These are phyloP conservation scores for Buceros bicornis DNA, from an alignment of 2,797 vertebrate species.

Conservation along the genomic window DNA sequence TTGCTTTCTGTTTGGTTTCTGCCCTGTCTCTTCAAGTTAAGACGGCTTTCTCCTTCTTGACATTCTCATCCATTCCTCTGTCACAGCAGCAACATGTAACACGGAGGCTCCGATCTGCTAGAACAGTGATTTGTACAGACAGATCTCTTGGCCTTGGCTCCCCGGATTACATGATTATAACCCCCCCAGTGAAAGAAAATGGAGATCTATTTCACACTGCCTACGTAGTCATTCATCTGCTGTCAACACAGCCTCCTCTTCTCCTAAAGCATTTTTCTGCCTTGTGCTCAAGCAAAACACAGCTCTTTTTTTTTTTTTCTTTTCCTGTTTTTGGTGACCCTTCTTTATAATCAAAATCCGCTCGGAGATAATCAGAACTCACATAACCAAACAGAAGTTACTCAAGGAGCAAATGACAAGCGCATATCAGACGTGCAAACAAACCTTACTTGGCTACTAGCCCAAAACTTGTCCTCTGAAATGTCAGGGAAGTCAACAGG, in stretches of 20 bases:
- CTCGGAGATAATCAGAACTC: background rate
- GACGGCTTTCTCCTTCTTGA: slow-evolving; percentile 20
- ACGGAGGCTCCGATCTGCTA: background rate
- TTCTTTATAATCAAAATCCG: background rate
- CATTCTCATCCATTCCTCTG: slow-evolving; percentile 24
- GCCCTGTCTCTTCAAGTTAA: slow-evolving; percentile 46
- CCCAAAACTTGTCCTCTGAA: background rate
- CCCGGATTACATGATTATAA: background rate
- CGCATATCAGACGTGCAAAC: background rate
- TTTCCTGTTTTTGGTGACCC: background rate
- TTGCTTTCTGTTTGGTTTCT: slow-evolving; percentile 52
- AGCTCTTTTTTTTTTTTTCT: background rate
- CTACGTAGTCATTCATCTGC: background rate
- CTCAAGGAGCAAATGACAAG: background rate
- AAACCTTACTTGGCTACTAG: background rate
- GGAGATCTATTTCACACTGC: background rate
- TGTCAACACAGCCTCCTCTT: background rate
- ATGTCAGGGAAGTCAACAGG: background rate
- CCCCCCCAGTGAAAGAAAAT: background rate
- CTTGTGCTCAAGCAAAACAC: background rate
- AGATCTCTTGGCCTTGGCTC: background rate
- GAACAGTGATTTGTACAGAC: slow-evolving; percentile 32
- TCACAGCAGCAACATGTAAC: slow-evolving; percentile 22
- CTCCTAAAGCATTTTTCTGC: background rate
- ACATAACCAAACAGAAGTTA: background rate